A percentile compares a stretch with the other conserved stretches of the same genome.
Evolutionary conservation across 2,797 vertebrate genomes (phyloP).

Genomic region (Enteromius afrohamiltoni): DNA sequence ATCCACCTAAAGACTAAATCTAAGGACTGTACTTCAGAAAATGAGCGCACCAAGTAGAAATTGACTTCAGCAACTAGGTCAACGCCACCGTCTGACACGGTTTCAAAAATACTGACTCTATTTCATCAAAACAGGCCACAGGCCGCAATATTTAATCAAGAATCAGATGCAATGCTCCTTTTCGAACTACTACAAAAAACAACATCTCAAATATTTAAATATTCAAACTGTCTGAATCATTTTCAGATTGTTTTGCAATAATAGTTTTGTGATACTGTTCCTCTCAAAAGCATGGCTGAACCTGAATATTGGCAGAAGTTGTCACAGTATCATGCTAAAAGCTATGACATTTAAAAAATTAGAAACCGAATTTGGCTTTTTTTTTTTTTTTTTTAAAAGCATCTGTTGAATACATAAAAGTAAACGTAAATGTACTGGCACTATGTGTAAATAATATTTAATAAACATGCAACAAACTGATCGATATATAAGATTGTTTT

Average conservation of each 20-base stretch:
- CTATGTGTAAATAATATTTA: neutral
- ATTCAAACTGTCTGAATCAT: neutral
- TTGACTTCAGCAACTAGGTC: slow-evolving; percentile 49
- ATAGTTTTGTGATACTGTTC: neutral
- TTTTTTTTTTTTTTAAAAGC: too few species aligned
- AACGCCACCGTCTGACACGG: slow-evolving; percentile 37
- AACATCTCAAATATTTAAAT: neutral
- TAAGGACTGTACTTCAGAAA: slow-evolving; percentile 4
- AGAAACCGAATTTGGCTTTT: neutral
- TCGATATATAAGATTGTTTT: neutral
- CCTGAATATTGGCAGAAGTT: neutral
- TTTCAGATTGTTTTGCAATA: neutral
- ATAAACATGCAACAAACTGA: neutral
- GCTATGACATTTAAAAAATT: neutral
- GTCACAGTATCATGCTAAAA: neutral
- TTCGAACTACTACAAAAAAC: slow-evolving; percentile 14
- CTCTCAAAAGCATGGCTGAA: neutral
- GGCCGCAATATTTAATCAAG: slow-evolving; percentile 14
- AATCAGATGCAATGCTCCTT: neutral
- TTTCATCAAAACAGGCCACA: slow-evolving; percentile 45
- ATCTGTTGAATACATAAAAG: neutral
- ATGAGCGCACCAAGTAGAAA: slow-evolving; percentile 18
- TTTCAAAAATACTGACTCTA: slow-evolving; percentile 25
- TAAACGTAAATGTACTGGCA: neutral
- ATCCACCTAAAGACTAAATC: neutral